Base-by-base conservation (phyloP, 2,113 vertebrate genomes). In the Cichladusa arquata region DNA sequence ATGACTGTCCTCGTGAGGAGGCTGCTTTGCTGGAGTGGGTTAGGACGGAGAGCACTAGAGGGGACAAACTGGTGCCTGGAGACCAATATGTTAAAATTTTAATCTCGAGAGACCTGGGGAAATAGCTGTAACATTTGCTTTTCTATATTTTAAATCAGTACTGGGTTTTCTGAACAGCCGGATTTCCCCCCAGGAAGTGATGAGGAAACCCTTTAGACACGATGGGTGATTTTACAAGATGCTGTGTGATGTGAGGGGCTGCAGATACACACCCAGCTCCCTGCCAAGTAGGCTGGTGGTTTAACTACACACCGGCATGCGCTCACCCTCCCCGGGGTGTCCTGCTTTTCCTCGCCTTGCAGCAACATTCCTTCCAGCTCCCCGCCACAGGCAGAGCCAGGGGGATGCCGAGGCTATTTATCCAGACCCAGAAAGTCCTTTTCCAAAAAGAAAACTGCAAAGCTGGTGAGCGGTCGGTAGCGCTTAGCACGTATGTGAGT, bases 401-500 rank as follows among this genome's bases (percentile, higher is more conserved):
- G 22, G 1, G 50, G 18, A 36, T 2, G 11, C 19, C 0, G 14
- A 53, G 76, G 31, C 71, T 56, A 17, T 9, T 58, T 24, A 80
- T 12, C 3, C 15, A 4, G 44, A 62, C n/a, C n/a, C 36, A 22
- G 50, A 9, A 6, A 19, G 5, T 3, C 25, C 34, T 42, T 60
- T 83, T 82, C 74, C 66, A 3, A 67, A 92, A 90, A 31, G 71
- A 88, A 76, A 88, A 48, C 80, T 73, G 86, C 71, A 57, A 90
- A 90, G 62, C 71, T 44, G 54, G 19, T 29, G 71, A 23, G 36
- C 1, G 4, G 5, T 8, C 1, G 2, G 72, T 3, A 22, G 81
- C 0, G 14, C 72, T 89, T 77, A 70, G 64, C 69, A 31, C 5
- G 2, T 29, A 15, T 2, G 10, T 0, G 4, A 18, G 57, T 3